phyloP scores from a whole-genome alignment of 1,140 invertebrate species.

The Linepithema humile region DNA sequence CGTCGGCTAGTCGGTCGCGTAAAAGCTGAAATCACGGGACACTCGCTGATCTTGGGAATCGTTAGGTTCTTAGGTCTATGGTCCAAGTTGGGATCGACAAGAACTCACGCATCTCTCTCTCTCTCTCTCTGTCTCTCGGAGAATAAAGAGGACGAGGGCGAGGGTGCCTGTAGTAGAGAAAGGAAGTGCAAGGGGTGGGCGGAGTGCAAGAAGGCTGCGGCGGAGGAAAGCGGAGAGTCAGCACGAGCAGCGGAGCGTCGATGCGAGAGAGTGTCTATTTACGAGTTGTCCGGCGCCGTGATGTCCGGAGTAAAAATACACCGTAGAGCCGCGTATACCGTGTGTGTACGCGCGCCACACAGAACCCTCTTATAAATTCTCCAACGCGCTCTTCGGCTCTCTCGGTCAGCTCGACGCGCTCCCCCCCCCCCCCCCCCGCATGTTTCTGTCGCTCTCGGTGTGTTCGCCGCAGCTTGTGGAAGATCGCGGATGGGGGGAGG shows the following conservation, averaged over 20 bases:
- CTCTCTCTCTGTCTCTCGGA: background rate
- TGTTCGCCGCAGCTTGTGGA: background rate
- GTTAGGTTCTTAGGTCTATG: background rate
- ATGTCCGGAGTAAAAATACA: slow-evolving; percentile 85
- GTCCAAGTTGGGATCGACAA: background rate
- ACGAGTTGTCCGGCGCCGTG: slow-evolving; percentile 85
- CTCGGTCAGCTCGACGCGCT: slow-evolving; percentile 11
- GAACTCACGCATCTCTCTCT: too few species aligned
- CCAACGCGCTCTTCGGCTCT: slow-evolving; percentile 49
- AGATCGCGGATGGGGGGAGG: background rate
- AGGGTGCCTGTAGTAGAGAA: background rate
- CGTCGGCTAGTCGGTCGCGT: too few species aligned
- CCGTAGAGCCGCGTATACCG: slow-evolving; percentile 69
- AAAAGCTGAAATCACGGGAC: background rate
- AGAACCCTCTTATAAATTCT: slow-evolving; percentile 75
- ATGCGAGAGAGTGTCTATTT: slow-evolving; percentile 82
- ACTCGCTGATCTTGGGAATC: slow-evolving; percentile 2
- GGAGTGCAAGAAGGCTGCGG: slow-evolving; percentile 59
- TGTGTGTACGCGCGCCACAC: slow-evolving; percentile 53
- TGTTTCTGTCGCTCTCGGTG: slow-evolving; percentile 1
- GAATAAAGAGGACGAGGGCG: background rate
- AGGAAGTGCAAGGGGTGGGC: slow-evolving; percentile 4
- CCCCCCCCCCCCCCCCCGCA: background rate
- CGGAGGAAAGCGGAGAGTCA: slow-evolving; percentile 65
- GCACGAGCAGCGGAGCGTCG: slow-evolving; percentile 70